Base-by-base conservation (phyloP, 2,888 invertebrate species). In the Epinotia brunnichana region DNA sequence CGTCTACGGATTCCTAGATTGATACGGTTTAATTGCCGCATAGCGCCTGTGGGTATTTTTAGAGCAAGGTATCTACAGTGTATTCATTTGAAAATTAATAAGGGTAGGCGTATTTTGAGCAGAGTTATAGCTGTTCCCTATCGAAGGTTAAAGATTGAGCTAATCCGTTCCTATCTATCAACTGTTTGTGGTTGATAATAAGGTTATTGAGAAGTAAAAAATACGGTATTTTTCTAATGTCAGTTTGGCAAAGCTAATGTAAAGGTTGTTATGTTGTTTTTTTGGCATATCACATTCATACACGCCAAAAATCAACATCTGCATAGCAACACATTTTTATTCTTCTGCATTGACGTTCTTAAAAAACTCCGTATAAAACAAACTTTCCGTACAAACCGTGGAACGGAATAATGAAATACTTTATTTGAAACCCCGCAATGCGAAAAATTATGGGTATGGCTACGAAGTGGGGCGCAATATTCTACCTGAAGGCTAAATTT, bases 401-500 rank as follows among this genome's bases (percentile, higher is more conserved):
- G 81, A 83, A 83, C 78, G 77, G 79, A 81, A 79, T 82, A 83
- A 82, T 83, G 80, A 83, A 78, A 82, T 82, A 82, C 80, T 77
- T 82, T 82, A 80, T 70, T 71, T 29, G 59, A 89, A 90, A 90
- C 90, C 89, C 92, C 89, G 91, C 92, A 92, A 87, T 92, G 91
- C 91, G 91, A 92, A 91, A 92, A 92, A 92, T 90, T 90, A 91
- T 89, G 81, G 85, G 85, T 83, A 85, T 82, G 87, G 85, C 87
- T 84, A 85, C 84, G 86, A 88, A 89, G 85, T 89, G 85, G 86
- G 84, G 85, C 82, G 87, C 85, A 87, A 85, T 90, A 88, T 88
- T 90, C 85, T 82, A 90, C 91, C 89, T 91, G 90, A 90, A 90
- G 87, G 88, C 87, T 86, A 90, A 87, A 90, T 90, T 91, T 91